A percentile compares a stretch with the other conserved stretches of the same genome.
phyloP scores from a whole-genome alignment of 1,140 invertebrate genomes.

The Spodoptera frugiperda region DNA sequence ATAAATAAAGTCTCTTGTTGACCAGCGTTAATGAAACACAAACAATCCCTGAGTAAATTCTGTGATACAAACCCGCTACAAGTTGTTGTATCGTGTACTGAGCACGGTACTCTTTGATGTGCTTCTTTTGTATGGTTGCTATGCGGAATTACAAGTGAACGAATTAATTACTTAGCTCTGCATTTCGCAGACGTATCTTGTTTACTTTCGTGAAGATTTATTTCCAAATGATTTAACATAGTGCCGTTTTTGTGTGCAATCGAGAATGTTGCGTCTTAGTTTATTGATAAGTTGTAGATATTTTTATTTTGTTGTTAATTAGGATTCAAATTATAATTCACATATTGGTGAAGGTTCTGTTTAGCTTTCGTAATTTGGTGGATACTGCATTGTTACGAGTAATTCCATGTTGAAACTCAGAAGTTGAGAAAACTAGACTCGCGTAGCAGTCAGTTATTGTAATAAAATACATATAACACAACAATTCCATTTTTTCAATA shows the following conservation, averaged over 20 bases:
- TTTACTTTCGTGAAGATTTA: not conserved
- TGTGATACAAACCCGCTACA: constrained; percentile 65
- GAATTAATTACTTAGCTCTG: constrained; percentile 40
- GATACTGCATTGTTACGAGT: too few relatives aligned
- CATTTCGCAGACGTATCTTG: not conserved
- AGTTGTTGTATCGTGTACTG: constrained; percentile 56
- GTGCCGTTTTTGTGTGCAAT: not conserved
- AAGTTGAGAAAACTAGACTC: too few relatives aligned
- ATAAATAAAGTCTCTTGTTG: constrained; percentile 78
- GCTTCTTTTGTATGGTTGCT: constrained; percentile 34
- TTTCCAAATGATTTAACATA: not conserved
- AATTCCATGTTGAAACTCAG: too few relatives aligned
- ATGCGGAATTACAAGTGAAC: constrained; percentile 33
- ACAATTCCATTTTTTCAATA: too few relatives aligned
- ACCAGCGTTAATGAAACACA: constrained; percentile 78
- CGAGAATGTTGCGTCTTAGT: too few relatives aligned
- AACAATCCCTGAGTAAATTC: constrained; percentile 72
- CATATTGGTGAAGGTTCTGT: too few relatives aligned
- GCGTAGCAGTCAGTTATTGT: too few relatives aligned
- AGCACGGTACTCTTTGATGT: constrained; percentile 30
- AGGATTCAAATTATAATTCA: too few relatives aligned
- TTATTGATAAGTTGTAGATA: too few relatives aligned
- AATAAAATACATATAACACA: too few relatives aligned
- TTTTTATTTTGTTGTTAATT: too few relatives aligned
- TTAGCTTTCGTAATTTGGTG: too few relatives aligned